Base-by-base conservation (phyloP, 2,113 vertebrate genomes). In the Aramus guarauna region DNA sequence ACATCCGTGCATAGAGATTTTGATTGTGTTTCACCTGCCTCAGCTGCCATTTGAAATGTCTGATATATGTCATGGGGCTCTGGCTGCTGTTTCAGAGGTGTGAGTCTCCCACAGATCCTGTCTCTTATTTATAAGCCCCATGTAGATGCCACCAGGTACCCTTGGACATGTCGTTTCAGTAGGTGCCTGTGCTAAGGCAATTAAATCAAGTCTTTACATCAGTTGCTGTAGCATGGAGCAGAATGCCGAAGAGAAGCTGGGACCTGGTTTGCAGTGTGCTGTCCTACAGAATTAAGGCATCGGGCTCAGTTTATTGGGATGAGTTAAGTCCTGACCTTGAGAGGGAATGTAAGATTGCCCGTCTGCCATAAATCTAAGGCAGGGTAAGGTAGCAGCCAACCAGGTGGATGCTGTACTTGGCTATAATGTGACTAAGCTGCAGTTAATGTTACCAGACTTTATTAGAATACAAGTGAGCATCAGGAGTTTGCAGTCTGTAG, bases 191-290 rank as follows among this genome's bases (percentile, higher is more conserved):
- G 41, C 73, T 71, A 37, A 81, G 15, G 24, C 17, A 26, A 39
- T 32, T 55, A 22, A 41, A 27, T 52, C 6, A 56, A 52, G 32
- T 29, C n/a, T 29, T 63, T 73, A 20, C 37, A 34, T n/a, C 34
- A 32, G 6, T 43, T 0, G 0, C 18, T 4, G 2, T 18, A 76
- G 45, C 5, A 0, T 5, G 27, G n/a, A 81, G 37, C 76, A 69
- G 41, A 53, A 27, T 13, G 11, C 16, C 12, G 5, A 9, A 56
- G 78, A 53, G 24, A 30, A 86, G 43, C 21, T 62, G 50, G 14
- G 32, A 39, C 9, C 5, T 79, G 22, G 3, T 29, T 53, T 86
- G 56, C 62, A 52, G 0, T 11, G 15, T 76, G 52, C 68, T 80
- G 7, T 45, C 5, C 2, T 32, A 21, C 32, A 67, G 50, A 66